Percentiles rank a stretch among this genome's conserved stretches.
Evolutionary conservation across 2,113 vertebrate species (phyloP).

Genomic region (Hippocampus zosterae): DNA sequence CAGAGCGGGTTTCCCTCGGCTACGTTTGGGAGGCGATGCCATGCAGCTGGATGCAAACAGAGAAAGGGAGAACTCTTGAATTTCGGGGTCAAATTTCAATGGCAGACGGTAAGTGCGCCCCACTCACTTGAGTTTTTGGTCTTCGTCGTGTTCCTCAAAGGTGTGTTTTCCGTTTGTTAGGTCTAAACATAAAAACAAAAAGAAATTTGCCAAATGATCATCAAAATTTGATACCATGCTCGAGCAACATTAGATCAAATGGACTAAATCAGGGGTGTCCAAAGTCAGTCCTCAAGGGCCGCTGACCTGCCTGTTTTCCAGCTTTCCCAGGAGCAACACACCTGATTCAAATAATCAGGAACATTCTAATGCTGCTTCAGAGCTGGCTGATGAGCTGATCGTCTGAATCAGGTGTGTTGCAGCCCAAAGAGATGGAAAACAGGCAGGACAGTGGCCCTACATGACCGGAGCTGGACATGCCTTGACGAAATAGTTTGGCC

Average conservation of each 20-base stretch:
- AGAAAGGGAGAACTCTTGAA: neutral
- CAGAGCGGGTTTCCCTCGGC: conserved; percentile 90
- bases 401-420: no score
- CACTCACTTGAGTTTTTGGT: conserved; percentile 78
- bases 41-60: conserved; percentile 52
- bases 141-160: conserved; percentile 70
- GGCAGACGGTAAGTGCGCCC: neutral
- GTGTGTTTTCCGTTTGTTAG: conserved; percentile 81
- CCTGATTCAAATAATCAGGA: no score
- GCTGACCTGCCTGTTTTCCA: no score
- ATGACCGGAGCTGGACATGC: no score
- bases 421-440: no score
- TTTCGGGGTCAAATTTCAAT: neutral
- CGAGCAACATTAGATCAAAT: neutral
- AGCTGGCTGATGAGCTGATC: no score
- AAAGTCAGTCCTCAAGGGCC: no score
- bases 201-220: neutral
- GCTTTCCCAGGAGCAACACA: no score
- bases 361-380: no score
- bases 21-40: conserved; percentile 82
- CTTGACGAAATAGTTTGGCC: no score
- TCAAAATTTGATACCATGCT: neutral
- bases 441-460: no score
- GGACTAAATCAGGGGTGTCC: no score
- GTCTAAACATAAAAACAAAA: conserved; percentile 62